Conservation (phyloP, 2,113 vertebrate species). For the Carassius carassius region DNA sequence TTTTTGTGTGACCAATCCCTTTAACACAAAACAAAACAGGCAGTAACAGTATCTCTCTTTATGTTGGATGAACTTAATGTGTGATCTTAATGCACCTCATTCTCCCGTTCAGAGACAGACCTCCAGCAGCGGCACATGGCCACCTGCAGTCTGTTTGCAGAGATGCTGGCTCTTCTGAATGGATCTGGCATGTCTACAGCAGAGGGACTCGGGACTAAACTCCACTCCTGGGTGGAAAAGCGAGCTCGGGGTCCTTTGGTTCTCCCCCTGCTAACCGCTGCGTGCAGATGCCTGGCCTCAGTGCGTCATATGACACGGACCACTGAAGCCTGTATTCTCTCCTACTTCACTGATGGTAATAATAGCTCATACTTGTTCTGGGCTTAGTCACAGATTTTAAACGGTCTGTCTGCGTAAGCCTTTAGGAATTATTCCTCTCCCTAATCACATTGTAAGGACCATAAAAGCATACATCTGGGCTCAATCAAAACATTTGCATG, state of each 20-base stretch:
- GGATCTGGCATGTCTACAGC: conserved; percentile 82
- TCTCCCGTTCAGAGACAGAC: conserved; percentile 77
- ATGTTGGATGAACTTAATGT: background rate
- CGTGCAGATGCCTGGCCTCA: conserved; percentile 89
- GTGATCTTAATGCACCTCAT: conserved; percentile 2
- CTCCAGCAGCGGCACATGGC: conserved; percentile 90
- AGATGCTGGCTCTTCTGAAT: conserved; percentile 88
- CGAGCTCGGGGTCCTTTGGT: conserved; percentile 81
- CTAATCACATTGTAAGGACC: background rate
- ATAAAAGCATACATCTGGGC: background rate
- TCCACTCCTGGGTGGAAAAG: conserved; percentile 83
- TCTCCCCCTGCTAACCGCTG: conserved; percentile 89
- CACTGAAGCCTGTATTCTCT: conserved; percentile 89
- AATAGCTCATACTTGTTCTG: background rate
- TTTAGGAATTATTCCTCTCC: conserved; percentile 7
- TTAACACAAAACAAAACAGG: too few species aligned
- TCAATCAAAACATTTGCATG: conserved; percentile 18
- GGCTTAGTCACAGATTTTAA: conserved; percentile 10
- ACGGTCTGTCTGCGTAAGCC: background rate
- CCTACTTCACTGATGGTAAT: conserved; percentile 80
- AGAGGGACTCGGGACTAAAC: conserved; percentile 80
- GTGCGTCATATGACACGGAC: conserved; percentile 93
- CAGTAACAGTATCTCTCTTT: background rate
- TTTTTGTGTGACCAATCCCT: background rate
- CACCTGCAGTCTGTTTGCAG: conserved; percentile 86